Evolutionary conservation across 1,140 invertebrate genomes (phyloP).

Genomic region (Hetaerina americana): DNA sequence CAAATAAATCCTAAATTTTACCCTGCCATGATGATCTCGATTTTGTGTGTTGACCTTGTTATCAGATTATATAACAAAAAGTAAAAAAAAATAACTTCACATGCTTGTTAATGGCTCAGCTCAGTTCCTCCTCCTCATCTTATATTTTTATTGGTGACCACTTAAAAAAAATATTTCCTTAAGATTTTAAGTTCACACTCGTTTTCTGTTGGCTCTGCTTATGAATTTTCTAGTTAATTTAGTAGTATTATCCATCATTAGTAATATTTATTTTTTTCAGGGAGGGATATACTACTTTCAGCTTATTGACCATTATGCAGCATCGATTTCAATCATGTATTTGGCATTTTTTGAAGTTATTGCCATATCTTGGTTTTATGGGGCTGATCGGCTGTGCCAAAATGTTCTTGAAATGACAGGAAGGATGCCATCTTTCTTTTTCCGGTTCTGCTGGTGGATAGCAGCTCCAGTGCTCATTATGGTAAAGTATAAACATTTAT

Average conservation of each 20-base stretch:
- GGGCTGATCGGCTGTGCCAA: constrained; percentile 58
- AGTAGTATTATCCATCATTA: neutral
- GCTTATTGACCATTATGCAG: constrained; percentile 83
- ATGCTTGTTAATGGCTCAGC: too few species aligned
- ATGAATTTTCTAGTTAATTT: too few species aligned
- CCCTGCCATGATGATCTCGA: too few species aligned
- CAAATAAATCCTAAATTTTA: too few species aligned
- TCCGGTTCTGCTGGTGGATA: constrained; percentile 72
- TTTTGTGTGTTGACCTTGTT: too few species aligned
- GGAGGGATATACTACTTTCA: constrained; percentile 89
- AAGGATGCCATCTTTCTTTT: constrained; percentile 58
- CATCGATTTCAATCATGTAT: constrained; percentile 81
- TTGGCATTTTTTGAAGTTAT: constrained; percentile 85
- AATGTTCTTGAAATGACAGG: constrained; percentile 85
- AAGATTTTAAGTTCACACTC: too few species aligned
- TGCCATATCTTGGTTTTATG: constrained; percentile 83
- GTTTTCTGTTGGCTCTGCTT: too few species aligned
- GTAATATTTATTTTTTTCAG: constrained; percentile 29
- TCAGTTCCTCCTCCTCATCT: too few species aligned
- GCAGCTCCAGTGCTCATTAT: constrained; percentile 67
- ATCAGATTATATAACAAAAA: too few species aligned
- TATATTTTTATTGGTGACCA: too few species aligned
- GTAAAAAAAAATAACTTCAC: too few species aligned
- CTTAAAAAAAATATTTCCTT: too few species aligned
- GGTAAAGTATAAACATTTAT: constrained; percentile 33